A percentile compares a stretch with the other conserved stretches of the same genome.
phyloP scores from a whole-genome alignment of 2,888 invertebrate genomes.

The Atrina japonica region DNA sequence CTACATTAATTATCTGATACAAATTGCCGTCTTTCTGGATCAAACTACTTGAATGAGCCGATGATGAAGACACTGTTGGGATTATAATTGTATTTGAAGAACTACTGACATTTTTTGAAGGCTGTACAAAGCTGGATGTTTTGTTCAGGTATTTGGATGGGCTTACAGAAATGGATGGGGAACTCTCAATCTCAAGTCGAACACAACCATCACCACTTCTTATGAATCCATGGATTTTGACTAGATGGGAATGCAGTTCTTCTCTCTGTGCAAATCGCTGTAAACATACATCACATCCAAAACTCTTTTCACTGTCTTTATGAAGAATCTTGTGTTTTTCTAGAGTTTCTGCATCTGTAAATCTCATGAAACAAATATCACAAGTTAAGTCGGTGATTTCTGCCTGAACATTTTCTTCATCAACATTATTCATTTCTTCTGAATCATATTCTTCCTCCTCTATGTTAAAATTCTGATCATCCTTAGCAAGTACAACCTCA shows the following conservation, averaged over 20 bases:
- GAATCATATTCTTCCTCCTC: conserved; percentile 27
- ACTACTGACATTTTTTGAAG: conserved; percentile 7
- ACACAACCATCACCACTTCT: conserved; percentile 6
- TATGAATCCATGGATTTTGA: conserved; percentile 11
- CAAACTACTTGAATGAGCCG: not conserved
- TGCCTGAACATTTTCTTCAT: conserved; percentile 33
- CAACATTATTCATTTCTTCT: conserved; percentile 32
- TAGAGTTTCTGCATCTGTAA: conserved; percentile 8
- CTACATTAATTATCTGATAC: not conserved
- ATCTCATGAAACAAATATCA: conserved; percentile 21
- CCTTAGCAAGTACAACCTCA: conserved; percentile 33
- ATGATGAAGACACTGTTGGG: not conserved
- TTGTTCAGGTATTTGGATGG: conserved; percentile 23
- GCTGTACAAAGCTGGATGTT: not conserved
- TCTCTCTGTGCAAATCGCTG: conserved; percentile 4
- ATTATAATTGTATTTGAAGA: not conserved
- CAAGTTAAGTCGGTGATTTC: conserved; percentile 17
- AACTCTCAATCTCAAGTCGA: not conserved
- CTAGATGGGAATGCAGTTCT: conserved; percentile 7
- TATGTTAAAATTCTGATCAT: conserved; percentile 32
- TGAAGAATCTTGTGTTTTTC: conserved; percentile 10
- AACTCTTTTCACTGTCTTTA: conserved; percentile 5
- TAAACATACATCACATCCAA: conserved; percentile 22
- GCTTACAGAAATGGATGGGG: not conserved
- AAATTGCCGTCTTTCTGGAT: not conserved